These are phyloP conservation scores for Eumacrocentrus americanus DNA, from an alignment of 2,888 invertebrate species.

Conservation along the genomic window DNA sequence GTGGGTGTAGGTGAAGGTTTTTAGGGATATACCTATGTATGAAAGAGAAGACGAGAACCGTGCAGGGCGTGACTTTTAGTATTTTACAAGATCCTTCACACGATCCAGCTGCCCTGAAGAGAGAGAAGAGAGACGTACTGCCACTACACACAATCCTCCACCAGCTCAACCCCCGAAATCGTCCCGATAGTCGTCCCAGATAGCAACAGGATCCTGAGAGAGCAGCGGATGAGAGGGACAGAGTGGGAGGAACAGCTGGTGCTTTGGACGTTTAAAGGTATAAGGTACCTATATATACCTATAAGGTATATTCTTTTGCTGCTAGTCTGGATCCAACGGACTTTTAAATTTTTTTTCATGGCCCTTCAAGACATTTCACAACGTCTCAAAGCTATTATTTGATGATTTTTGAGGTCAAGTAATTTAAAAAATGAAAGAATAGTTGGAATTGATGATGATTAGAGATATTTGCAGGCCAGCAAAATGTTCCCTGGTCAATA, in stretches of 20 bases:
- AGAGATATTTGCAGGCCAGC: too few relatives aligned
- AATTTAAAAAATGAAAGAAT: too few relatives aligned
- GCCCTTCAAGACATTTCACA: neutral
- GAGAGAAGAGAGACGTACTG: neutral
- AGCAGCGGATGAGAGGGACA: conserved; percentile 23
- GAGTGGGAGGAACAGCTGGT: conserved; percentile 40
- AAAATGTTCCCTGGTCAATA: too few relatives aligned
- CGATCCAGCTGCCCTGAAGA: conserved; percentile 36
- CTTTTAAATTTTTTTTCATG: conserved; percentile 25
- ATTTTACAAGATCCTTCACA: conserved; percentile 35
- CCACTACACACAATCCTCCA: conserved; percentile 1
- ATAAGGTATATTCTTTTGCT: too few relatives aligned
- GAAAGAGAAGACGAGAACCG: conserved; percentile 13
- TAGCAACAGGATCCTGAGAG: conserved; percentile 36
- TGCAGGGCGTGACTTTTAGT: conserved; percentile 36
- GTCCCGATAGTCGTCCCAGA: conserved; percentile 41
- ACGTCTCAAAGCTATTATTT: neutral
- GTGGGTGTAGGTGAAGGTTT: conserved; percentile 9
- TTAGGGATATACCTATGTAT: conserved; percentile 7
- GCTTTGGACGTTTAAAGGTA: conserved; percentile 26
- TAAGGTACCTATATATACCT: neutral
- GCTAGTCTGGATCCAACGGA: conserved; percentile 22
- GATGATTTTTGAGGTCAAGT: neutral
- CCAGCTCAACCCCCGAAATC: conserved; percentile 25
- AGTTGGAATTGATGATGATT: too few relatives aligned